Percentiles rank a stretch among this genome's conserved stretches.
These are phyloP conservation scores for Aptenodytes patagonicus DNA, from an alignment of 2,113 vertebrate species.

Conservation along the genomic window DNA sequence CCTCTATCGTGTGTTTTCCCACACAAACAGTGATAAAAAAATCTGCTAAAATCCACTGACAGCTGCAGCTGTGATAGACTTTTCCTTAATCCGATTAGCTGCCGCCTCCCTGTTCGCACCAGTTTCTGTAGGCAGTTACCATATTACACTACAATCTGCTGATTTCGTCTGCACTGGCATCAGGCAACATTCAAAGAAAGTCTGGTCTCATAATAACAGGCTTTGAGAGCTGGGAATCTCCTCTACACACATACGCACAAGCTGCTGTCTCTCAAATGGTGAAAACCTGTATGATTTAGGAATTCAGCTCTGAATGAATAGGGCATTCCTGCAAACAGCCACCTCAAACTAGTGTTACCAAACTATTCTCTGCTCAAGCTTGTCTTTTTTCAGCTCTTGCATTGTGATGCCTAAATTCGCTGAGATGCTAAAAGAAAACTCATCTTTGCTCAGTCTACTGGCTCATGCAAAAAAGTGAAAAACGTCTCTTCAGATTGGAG, in stretches of 20 bases:
- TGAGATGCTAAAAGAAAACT: not conserved
- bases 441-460: not conserved
- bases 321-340: slow-evolving; percentile 1
- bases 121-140: slow-evolving; percentile 57
- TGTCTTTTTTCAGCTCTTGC: not conserved
- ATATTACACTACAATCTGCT: slow-evolving; percentile 64
- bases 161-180: slow-evolving; percentile 69
- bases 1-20: slow-evolving; percentile 50
- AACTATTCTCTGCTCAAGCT: not conserved
- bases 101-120: slow-evolving; percentile 56
- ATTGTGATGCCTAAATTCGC: not conserved
- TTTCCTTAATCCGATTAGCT: slow-evolving; percentile 73
- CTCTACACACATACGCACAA: not conserved
- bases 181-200: slow-evolving; percentile 58
- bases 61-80: slow-evolving; percentile 70
- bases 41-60: slow-evolving; percentile 65
- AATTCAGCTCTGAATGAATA: not conserved
- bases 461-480: not conserved
- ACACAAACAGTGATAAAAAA: slow-evolving; percentile 62
- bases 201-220: slow-evolving; percentile 51
- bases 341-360: not conserved
- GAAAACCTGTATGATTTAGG: not conserved
- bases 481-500: not conserved
- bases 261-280: slow-evolving; percentile 16
- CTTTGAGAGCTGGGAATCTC: slow-evolving; percentile 55